Conservation (phyloP, 2,797 vertebrate genomes). For the Denticeps clupeoides region DNA sequence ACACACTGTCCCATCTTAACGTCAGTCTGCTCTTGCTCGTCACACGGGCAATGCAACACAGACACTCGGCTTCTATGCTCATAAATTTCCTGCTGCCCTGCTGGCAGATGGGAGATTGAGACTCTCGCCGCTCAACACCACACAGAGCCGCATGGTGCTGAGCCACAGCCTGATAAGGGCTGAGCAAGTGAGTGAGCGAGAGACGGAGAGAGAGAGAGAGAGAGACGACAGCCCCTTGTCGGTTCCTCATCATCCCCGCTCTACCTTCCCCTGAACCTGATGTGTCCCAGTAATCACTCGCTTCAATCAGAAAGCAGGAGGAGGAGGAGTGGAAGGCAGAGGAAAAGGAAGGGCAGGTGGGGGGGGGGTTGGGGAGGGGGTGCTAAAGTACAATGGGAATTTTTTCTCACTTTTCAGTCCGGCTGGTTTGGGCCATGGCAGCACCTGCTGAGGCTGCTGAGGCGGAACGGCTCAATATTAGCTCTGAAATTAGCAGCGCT, state of each 20-base stretch:
- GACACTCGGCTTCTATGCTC: constrained; percentile 1
- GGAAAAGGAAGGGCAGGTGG: not conserved
- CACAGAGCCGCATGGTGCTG: constrained; percentile 1
- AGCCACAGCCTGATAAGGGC: not conserved
- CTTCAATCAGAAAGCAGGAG: constrained; percentile 60
- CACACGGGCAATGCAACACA: constrained; percentile 1
- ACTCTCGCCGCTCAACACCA: constrained; percentile 21
- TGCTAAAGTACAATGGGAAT: constrained; percentile 70
- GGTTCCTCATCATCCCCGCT: constrained; percentile 8
- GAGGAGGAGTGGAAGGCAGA: not conserved
- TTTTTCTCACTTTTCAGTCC: constrained; percentile 57
- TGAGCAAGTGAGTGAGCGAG: not conserved
- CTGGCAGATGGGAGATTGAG: constrained; percentile 31
- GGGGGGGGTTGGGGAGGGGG: not conserved
- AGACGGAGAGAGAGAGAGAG: not conserved
- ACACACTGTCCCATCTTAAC: too few relatives aligned
- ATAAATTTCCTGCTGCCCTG: constrained; percentile 14
- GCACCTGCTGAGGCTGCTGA: constrained; percentile 77
- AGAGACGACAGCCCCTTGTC: not conserved
- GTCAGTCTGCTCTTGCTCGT: constrained; percentile 4
- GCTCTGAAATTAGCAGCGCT: constrained; percentile 94
- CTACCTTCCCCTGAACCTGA: constrained; percentile 47
- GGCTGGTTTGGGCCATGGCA: constrained; percentile 24
- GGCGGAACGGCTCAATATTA: constrained; percentile 90
- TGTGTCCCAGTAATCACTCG: constrained; percentile 70